These are phyloP conservation scores for Aphidius gifuensis DNA, from an alignment of 1,140 invertebrate species.

Conservation along the genomic window DNA sequence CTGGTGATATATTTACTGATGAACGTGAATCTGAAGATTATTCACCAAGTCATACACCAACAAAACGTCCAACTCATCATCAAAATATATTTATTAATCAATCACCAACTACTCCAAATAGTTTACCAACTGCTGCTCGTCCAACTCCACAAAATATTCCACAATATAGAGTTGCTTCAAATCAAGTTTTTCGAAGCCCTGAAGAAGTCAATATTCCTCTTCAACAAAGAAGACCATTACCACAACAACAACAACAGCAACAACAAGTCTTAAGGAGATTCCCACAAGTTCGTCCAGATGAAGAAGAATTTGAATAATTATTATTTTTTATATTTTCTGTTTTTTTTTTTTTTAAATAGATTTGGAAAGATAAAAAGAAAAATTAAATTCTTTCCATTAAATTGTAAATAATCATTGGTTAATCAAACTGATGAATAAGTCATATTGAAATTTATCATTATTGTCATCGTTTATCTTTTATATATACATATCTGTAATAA, in stretches of 20 bases:
- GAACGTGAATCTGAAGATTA: conserved; percentile 66
- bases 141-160: conserved; percentile 32
- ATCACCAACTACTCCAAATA: conserved; percentile 43
- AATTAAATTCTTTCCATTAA: too few species aligned
- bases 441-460: too few species aligned
- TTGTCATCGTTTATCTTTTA: too few species aligned
- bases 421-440: too few species aligned
- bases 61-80: conserved; percentile 39
- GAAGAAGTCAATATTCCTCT: conserved; percentile 84
- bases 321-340: not conserved
- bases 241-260: not conserved
- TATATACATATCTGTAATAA: too few species aligned
- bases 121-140: conserved; percentile 43
- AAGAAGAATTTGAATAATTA: conserved; percentile 50
- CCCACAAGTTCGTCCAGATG: conserved; percentile 50
- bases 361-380: too few species aligned
- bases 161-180: conserved; percentile 47
- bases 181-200: conserved; percentile 76
- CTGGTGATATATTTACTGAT: conserved; percentile 69
- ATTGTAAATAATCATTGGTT: too few species aligned
- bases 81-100: conserved; percentile 37
- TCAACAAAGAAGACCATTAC: conserved; percentile 66
- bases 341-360: too few species aligned
- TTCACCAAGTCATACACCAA: conserved; percentile 31
- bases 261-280: conserved; percentile 42